Evolutionary conservation across 2,888 invertebrate genomes (phyloP), one percentile per base, ranked within the genome.

Genomic region (Digitonthophagus gazella): DNA sequence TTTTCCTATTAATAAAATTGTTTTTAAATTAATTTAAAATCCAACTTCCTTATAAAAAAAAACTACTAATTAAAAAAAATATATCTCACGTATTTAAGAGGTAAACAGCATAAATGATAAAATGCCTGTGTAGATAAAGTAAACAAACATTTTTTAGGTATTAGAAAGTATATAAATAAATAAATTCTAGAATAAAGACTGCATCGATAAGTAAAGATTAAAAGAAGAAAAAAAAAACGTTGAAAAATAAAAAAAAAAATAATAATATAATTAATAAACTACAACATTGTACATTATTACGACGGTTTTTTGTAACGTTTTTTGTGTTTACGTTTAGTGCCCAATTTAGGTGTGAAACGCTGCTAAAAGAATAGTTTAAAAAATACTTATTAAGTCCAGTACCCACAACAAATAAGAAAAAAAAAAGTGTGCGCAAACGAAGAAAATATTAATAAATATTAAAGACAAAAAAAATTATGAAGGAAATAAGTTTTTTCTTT

Each of bases 161-260:
- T 80, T 81, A 80, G 80, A 78, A 67, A 71, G 75, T 79, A 79
- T n/a, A n/a, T 44, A 44, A 44, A 44, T 11, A 44, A 44, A 44
- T 78, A 71, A 77, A 81, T 80, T 79, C 72, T 82, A 82, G 81
- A 80, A 70, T 70, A 78, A 82, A 83, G 82, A 83, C 82, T 83
- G 83, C 83, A 81, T 81, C 80, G 77, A 76, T 80, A 80, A 81
- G 79, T 80, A 79, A 82, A 81, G 16, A 77, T 80, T 54, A 15
- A 68, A 65, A 55, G 63, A 66, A 28, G 15, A 20, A 15, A 15
- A 65, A 55, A 65, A 15, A 14, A 56, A 66, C 57, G 15, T 56
- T n/a, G 67, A 55, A 14, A 58, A 64, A 54, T 57, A 68, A 64
- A 55, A 64, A 54, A 56, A 67, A 67, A 58, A 11, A 61, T 61